These are phyloP conservation scores for Premnoplex brunnescens DNA, from an alignment of 2,797 vertebrate genomes.

Conservation along the genomic window DNA sequence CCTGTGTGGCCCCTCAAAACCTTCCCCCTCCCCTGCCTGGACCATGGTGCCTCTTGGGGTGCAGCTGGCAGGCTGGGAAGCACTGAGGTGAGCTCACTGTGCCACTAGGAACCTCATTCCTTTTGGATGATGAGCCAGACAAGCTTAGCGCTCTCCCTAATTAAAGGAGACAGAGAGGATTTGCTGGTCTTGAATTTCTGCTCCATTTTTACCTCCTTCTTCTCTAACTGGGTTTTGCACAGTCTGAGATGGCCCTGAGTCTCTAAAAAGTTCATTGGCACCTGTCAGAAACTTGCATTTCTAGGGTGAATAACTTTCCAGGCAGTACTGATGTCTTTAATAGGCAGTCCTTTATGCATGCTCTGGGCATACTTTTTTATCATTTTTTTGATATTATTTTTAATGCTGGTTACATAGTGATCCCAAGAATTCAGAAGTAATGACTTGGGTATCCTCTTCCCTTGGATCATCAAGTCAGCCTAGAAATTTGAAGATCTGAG, in stretches of 20 bases:
- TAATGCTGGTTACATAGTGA: not conserved
- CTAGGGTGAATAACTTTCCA: not conserved
- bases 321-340: not conserved
- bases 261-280: not conserved
- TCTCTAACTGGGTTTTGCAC: not conserved
- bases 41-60: fast-evolving
- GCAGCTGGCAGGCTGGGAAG: not conserved
- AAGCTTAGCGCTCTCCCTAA: not conserved
- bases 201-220: not conserved
- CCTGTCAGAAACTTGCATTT: not conserved
- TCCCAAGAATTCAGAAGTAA: not conserved
- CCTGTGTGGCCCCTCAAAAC: not conserved
- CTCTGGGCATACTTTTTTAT: not conserved
- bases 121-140: conserved; percentile 12
- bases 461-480: not conserved
- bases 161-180: not conserved
- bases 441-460: not conserved
- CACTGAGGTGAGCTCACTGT: not conserved
- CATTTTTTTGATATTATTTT: not conserved
- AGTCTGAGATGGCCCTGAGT: fast-evolving
- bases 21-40: not conserved
- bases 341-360: not conserved
- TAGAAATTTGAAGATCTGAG: not conserved
- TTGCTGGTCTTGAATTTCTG: conserved; percentile 15
- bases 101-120: conserved; percentile 2